Conservation (phyloP, 2,113 vertebrate species). For the Chaetorhynchus papuensis region DNA sequence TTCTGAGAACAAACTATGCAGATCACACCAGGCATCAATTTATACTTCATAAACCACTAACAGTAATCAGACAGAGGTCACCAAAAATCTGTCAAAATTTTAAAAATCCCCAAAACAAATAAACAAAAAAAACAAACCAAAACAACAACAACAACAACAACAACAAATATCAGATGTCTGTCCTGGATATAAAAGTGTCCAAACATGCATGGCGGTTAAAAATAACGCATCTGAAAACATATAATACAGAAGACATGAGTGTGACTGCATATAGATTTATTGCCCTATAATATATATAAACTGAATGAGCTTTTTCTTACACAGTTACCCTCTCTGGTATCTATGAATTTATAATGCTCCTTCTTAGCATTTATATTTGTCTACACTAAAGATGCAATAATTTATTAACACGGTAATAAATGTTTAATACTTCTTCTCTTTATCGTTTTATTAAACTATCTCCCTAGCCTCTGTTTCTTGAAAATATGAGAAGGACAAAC, state of each 20-base stretch:
- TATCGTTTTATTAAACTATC: background rate
- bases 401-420: conserved; percentile 58
- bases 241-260: background rate
- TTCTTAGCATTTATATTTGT: conserved; percentile 50
- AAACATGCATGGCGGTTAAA: background rate
- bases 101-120: background rate
- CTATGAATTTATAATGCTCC: conserved; percentile 55
- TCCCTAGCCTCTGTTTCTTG: background rate
- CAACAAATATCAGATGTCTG: background rate
- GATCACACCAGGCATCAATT: background rate
- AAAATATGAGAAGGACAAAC: background rate
- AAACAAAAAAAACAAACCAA: background rate
- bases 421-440: conserved; percentile 45
- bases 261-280: background rate
- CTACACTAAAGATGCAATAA: conserved; percentile 35
- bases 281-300: background rate
- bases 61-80: background rate
- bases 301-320: background rate
- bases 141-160: too few relatives aligned
- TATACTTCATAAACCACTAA: background rate
- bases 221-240: background rate
- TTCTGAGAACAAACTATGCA: background rate
- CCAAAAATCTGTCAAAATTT: background rate
- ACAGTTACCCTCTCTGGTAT: background rate
- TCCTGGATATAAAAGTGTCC: background rate